phyloP scores from a whole-genome alignment of 1,140 invertebrate genomes.

The Aphis gossypii region DNA sequence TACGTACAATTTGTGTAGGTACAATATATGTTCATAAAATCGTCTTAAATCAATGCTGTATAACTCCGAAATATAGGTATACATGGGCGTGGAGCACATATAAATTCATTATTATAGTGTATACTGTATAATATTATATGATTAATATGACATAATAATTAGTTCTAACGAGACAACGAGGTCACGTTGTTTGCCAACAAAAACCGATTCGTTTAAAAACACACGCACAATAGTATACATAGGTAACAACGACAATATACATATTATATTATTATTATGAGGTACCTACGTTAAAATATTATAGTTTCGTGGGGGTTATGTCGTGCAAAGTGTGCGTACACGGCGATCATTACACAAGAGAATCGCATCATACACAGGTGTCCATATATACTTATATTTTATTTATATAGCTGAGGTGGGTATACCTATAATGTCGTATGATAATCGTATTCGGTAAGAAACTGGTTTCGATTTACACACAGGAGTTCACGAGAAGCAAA shows the following conservation, averaged over 20 bases:
- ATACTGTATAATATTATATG: neutral
- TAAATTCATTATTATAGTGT: neutral
- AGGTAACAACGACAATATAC: neutral
- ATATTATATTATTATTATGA: neutral
- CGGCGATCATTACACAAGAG: neutral
- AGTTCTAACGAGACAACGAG: constrained; percentile 7
- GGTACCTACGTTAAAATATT: neutral
- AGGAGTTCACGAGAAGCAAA: neutral
- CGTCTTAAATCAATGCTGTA: neutral
- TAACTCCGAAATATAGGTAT: neutral
- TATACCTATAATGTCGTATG: neutral
- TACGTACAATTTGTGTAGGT: neutral
- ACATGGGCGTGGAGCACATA: neutral
- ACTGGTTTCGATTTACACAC: constrained; percentile 16
- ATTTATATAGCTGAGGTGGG: neutral
- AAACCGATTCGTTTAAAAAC: neutral
- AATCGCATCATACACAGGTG: neutral
- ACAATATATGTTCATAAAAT: neutral
- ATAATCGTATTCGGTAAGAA: constrained; percentile 30
- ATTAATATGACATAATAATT: neutral
- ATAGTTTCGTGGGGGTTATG: neutral
- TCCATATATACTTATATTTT: neutral
- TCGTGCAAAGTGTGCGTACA: neutral
- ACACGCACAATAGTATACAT: neutral
- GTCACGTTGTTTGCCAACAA: neutral